Conservation (phyloP, 2,888 invertebrate genomes). For the Volucella bombylans region DNA sequence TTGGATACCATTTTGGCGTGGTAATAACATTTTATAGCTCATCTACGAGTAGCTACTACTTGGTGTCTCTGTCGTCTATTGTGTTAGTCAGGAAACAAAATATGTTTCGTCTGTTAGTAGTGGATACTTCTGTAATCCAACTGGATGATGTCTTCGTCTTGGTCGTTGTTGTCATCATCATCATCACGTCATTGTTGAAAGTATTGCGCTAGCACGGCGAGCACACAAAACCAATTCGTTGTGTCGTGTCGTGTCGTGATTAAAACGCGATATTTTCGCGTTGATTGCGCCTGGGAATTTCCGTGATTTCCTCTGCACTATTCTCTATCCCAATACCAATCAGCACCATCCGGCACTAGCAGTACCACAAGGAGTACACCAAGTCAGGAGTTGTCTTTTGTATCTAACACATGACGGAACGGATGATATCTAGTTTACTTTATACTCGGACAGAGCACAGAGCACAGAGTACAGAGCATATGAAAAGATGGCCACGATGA, state of each 20-base stretch:
- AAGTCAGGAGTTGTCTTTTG: slow-evolving; percentile 41
- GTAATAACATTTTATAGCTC: slow-evolving; percentile 72
- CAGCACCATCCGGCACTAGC: not conserved
- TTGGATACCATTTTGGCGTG: slow-evolving; percentile 46
- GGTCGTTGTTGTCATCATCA: slow-evolving; percentile 55
- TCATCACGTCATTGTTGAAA: slow-evolving; percentile 38
- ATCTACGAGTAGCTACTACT: slow-evolving; percentile 60
- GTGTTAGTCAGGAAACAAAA: slow-evolving; percentile 52
- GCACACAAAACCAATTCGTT: slow-evolving; percentile 62
- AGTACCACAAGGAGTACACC: no score
- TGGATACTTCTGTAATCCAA: slow-evolving; percentile 55
- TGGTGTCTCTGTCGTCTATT: slow-evolving; percentile 32
- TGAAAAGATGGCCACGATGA: slow-evolving; percentile 42
- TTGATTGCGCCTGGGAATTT: slow-evolving; percentile 71
- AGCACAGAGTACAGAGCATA: not conserved
- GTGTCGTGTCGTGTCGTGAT: slow-evolving; percentile 72
- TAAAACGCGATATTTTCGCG: slow-evolving; percentile 73
- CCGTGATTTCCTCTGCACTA: slow-evolving; percentile 58
- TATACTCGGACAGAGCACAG: not conserved
- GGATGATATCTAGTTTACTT: slow-evolving; percentile 60
- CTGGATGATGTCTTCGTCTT: slow-evolving; percentile 72
- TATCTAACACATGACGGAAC: slow-evolving; percentile 56
- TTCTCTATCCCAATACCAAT: slow-evolving; percentile 33
- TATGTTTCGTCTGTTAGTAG: slow-evolving; percentile 65
- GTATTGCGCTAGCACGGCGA: slow-evolving; percentile 12